Evolutionary conservation across 2,113 vertebrate species (phyloP), one percentile per base, ranked within the genome.

Genomic region (Sterrhoptilus dennistouni): DNA sequence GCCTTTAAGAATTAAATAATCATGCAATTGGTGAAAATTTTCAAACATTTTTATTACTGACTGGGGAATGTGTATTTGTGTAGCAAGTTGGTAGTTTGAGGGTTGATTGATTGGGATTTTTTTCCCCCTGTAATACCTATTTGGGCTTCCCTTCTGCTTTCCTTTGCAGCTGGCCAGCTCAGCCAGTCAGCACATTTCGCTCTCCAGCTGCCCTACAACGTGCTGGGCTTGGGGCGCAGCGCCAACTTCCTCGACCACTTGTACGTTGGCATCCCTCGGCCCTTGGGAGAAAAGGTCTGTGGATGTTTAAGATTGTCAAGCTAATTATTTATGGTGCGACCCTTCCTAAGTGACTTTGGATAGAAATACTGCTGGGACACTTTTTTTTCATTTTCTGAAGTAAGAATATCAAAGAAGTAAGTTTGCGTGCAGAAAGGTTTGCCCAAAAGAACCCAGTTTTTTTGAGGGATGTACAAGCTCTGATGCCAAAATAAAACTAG

Each of bases 231-330:
- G 75, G 99, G 99, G 36, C 99, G 99, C 61, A 99, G 99, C 25
- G 99, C 99, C 78, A 99, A 99, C 97, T 99, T 99, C 97, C 98
- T 99, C 4, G 99, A 99, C 93, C 99, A 99, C 95, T 97, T 99
- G 40, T 99, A 97, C 13, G 99, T 99, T 28, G 99, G 99, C 80
- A 99, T 99, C 92, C 99, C 99, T 57, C 98, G 98, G 42, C 98
- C 98, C 42, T 80, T 97, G 5, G 98, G 99, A 96, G 98, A 98
- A 92, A 98, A 97, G 98, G 99, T 99, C 71, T 82, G 98, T 91
- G 78, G 61, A 44, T 25, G 64, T 78, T 40, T 59, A 36, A 33
- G 6, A 21, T 10, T 61, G 27, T 35, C 31, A 49, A 56, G 17
- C 21, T 81, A 31, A 23, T 74, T 42, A 12, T 54, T 66, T n/a